Evolutionary conservation across 2,888 invertebrate genomes (phyloP).

Genomic region (Netelia fuscicornis): DNA sequence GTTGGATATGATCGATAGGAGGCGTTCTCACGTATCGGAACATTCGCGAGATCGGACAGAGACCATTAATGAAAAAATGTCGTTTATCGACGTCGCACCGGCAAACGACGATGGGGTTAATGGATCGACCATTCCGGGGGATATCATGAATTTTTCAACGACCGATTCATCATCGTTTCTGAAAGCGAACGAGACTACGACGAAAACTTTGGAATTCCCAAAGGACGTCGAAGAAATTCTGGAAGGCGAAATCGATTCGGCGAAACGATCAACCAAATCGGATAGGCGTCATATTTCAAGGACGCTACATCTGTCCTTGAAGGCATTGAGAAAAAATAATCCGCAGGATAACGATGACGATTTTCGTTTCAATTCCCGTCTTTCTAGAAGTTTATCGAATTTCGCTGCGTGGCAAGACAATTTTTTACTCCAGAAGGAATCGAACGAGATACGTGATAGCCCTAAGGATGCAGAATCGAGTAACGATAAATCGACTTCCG

Average conservation of each 20-base stretch:
- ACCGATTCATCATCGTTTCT: conserved; percentile 47
- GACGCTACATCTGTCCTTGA: conserved; percentile 55
- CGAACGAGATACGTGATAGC: conserved; percentile 49
- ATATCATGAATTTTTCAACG: conserved; percentile 33
- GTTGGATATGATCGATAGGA: conserved; percentile 33
- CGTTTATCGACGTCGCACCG: conserved; percentile 10
- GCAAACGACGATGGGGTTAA: conserved; percentile 25
- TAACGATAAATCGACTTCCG: conserved; percentile 37
- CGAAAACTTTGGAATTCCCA: conserved; percentile 3
- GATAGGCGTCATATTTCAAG: conserved; percentile 21
- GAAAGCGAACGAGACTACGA: not conserved
- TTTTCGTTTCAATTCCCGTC: conserved; percentile 30
- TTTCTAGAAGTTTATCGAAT: conserved; percentile 48
- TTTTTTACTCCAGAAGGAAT: conserved; percentile 24
- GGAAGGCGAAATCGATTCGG: not conserved
- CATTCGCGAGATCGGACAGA: not conserved
- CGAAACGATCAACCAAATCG: not conserved
- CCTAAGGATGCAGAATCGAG: conserved; percentile 27
- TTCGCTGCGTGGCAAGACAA: conserved; percentile 15
- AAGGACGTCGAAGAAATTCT: not conserved
- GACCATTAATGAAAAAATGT: conserved; percentile 34
- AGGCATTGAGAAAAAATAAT: conserved; percentile 30
- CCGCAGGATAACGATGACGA: conserved; percentile 9
- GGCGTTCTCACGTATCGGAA: conserved; percentile 24
- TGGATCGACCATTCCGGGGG: conserved; percentile 32